phyloP scores from a whole-genome alignment of 2,113 vertebrate genomes.

The Pelecanus crispus region DNA sequence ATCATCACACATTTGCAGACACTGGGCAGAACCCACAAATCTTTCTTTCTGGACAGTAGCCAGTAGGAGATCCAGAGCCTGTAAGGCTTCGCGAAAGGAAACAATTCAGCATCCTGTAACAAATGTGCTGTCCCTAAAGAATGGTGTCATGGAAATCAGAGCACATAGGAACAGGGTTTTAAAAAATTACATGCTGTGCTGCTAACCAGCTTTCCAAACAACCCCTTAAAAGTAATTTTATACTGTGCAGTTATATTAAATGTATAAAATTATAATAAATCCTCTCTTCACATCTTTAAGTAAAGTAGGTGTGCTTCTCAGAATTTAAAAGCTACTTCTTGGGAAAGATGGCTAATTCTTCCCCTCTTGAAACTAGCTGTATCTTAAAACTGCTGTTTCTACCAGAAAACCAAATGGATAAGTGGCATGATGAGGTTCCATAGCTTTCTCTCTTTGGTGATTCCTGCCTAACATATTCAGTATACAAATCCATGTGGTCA shows the following conservation, averaged over 20 bases:
- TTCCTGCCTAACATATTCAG: neutral
- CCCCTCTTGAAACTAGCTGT: neutral
- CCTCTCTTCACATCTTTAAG: conserved; percentile 8
- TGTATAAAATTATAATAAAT: conserved; percentile 17
- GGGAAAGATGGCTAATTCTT: conserved; percentile 21
- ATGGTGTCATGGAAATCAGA: conserved; percentile 39
- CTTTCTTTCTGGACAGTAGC: conserved; percentile 43
- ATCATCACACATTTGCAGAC: conserved; percentile 44
- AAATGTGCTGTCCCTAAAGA: conserved; percentile 36
- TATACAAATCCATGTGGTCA: neutral
- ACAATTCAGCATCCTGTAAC: conserved; percentile 30
- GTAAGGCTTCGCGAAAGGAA: conserved; percentile 25
- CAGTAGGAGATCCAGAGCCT: conserved; percentile 29
- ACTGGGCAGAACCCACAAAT: conserved; percentile 43
- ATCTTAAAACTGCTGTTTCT: neutral
- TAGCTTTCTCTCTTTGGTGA: neutral
- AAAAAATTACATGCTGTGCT: conserved; percentile 4
- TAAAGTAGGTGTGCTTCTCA: neutral
- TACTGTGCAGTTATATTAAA: conserved; percentile 15
- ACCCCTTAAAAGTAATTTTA: neutral
- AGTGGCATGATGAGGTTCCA: neutral
- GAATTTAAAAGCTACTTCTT: conserved; percentile 37
- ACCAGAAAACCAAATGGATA: neutral
- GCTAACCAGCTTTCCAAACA: conserved; percentile 27
- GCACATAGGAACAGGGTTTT: neutral